Conservation (phyloP, 2,888 invertebrate species). For the Ectemnius lituratus region DNA sequence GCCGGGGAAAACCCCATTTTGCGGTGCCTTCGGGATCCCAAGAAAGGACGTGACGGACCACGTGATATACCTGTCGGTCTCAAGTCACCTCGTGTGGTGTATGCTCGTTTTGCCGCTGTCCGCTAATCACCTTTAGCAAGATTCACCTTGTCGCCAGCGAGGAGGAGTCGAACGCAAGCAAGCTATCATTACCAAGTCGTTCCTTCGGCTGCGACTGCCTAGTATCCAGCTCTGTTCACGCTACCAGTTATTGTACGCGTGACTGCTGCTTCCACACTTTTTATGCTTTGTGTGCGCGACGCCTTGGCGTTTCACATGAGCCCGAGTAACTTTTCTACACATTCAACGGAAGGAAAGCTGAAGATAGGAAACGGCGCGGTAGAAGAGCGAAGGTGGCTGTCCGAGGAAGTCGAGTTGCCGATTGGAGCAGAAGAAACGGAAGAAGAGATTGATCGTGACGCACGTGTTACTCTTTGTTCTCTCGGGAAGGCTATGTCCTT, state of each 20-base stretch:
- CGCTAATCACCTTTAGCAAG: constrained; percentile 65
- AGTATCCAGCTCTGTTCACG: neutral
- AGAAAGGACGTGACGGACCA: constrained; percentile 60
- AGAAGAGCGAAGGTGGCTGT: constrained; percentile 4
- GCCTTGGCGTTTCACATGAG: constrained; percentile 15
- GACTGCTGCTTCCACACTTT: constrained; percentile 21
- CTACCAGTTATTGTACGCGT: constrained; percentile 2
- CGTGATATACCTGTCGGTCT: constrained; percentile 67
- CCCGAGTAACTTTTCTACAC: neutral
- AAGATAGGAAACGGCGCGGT: neutral
- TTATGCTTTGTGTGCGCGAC: constrained; percentile 9
- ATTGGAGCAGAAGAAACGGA: constrained; percentile 26
- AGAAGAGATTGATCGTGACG: constrained; percentile 37
- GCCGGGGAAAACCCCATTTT: constrained; percentile 26
- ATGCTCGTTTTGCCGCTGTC: constrained; percentile 60
- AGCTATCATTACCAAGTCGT: neutral
- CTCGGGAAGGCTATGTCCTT: constrained; percentile 10
- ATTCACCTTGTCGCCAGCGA: constrained; percentile 33
- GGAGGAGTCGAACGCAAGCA: neutral
- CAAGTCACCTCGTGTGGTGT: constrained; percentile 58
- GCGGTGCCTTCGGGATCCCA: constrained; percentile 38
- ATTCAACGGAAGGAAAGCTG: constrained; percentile 1
- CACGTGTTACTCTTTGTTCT: constrained; percentile 26
- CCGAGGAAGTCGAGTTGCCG: neutral
- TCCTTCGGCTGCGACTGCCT: neutral